These are phyloP conservation scores for Hypothenemus hampei DNA, from an alignment of 1,140 invertebrate species.

Conservation along the genomic window DNA sequence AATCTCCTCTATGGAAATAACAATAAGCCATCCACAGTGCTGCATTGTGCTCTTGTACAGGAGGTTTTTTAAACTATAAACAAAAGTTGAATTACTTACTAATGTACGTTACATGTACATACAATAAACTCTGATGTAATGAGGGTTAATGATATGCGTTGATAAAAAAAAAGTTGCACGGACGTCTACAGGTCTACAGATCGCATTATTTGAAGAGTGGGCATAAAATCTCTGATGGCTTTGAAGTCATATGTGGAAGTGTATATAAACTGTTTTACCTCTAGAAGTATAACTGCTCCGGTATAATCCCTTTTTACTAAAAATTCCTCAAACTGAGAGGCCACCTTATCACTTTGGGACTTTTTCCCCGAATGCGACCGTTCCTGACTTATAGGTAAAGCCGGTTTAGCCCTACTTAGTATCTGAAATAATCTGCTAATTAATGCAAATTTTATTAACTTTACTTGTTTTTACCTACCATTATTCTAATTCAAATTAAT, in stretches of 20 bases:
- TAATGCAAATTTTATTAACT: background rate
- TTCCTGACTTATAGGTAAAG: background rate
- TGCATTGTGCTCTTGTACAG: slow-evolving; percentile 38
- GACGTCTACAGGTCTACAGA: background rate
- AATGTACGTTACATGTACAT: background rate
- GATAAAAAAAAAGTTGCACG: background rate
- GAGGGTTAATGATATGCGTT: background rate
- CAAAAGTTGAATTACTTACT: background rate
- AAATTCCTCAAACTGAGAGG: slow-evolving; percentile 88
- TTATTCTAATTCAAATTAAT: too few relatives aligned
- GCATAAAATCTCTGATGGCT: background rate
- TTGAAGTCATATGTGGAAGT: background rate
- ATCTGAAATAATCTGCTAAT: slow-evolving; percentile 1
- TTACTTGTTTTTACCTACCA: background rate
- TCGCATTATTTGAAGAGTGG: background rate
- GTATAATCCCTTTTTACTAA: slow-evolving; percentile 85
- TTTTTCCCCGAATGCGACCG: background rate
- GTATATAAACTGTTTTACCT: slow-evolving; percentile 56
- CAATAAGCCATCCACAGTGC: slow-evolving; percentile 92
- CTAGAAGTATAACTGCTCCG: slow-evolving; percentile 86
- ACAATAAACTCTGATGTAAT: background rate
- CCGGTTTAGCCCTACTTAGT: slow-evolving; percentile 8
- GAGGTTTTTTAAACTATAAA: slow-evolving; percentile 41
- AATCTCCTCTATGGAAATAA: slow-evolving; percentile 92
- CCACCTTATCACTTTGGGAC: slow-evolving; percentile 40